These are phyloP conservation scores for Neodon shergylaensis DNA, from an alignment of 2,113 vertebrate species.

Conservation along the genomic window DNA sequence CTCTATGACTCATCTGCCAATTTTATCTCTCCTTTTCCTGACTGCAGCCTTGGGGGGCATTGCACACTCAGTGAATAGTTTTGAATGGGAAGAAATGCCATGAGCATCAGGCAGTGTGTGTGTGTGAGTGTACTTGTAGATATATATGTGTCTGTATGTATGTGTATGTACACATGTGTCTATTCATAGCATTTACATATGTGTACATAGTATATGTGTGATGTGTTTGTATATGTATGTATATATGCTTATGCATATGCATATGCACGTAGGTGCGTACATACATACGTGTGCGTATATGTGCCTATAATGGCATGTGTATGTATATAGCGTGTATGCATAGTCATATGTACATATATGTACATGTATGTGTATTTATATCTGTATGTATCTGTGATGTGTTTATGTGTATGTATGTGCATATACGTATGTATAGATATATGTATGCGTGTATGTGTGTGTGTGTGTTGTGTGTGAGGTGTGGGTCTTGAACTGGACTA, in stretches of 20 bases:
- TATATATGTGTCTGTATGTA: not conserved
- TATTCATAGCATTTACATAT: not conserved
- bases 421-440: too few species aligned
- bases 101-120: not conserved
- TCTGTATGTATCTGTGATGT: too few species aligned
- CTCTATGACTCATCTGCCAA: conserved; percentile 2
- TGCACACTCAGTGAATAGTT: not conserved
- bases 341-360: not conserved
- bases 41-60: not conserved
- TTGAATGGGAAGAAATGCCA: not conserved
- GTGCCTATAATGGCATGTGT: too few species aligned
- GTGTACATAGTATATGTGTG: not conserved
- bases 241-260: not conserved
- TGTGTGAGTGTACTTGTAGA: not conserved
- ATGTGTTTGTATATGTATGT: not conserved
- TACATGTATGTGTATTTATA: not conserved
- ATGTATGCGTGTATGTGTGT: rapidly evolving
- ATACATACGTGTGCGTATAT: too few species aligned
- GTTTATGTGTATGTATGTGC: not conserved
- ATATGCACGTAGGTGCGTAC: too few species aligned
- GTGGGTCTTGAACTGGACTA: not conserved
- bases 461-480: not conserved
- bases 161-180: not conserved
- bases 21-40: not conserved
- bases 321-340: not conserved